phyloP scores from a whole-genome alignment of 35 echinoderm and acorn worm species.

The Patiria miniata region DNA sequence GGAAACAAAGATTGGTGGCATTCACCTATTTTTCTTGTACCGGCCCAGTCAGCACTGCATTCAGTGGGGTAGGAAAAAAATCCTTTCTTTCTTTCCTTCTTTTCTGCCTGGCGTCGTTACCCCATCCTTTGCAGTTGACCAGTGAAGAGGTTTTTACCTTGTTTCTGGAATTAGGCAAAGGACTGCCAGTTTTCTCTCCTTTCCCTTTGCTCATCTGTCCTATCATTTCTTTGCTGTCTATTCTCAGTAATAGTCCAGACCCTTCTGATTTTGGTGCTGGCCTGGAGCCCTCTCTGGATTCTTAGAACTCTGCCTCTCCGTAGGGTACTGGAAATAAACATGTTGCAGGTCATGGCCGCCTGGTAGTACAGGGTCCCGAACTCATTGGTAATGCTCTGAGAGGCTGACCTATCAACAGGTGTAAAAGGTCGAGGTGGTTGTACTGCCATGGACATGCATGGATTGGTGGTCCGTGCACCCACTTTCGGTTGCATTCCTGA shows the following conservation, averaged over 20 bases:
- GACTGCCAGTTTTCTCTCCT: not conserved
- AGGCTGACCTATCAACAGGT: conserved; percentile 34
- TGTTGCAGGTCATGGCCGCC: conserved; percentile 32
- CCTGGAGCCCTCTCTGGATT: not conserved
- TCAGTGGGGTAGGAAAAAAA: not conserved
- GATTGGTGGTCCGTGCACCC: not conserved
- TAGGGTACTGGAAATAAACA: conserved; percentile 28
- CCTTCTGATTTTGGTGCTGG: not conserved
- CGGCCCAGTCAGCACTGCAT: no score
- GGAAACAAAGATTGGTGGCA: no score
- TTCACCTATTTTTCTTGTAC: no score
- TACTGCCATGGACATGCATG: conserved; percentile 26
- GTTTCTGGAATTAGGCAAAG: not conserved
- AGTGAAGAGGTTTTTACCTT: conserved; percentile 4
- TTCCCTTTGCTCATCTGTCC: not conserved
- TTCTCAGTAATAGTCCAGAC: not conserved
- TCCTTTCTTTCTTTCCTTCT: not conserved
- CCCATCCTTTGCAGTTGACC: not conserved
- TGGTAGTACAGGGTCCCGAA: conserved; percentile 31
- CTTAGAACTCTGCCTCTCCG: conserved; percentile 10
- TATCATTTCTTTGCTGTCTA: not conserved
- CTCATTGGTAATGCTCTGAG: conserved; percentile 3
- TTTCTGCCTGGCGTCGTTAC: conserved; percentile 2
- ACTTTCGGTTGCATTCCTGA: conserved; percentile 21
- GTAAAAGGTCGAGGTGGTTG: conserved; percentile 15